These are phyloP conservation scores for Cassiopea andromeda DNA, from an alignment of 30 jellyfish, hydroid and myxozoan species.

Conservation along the genomic window DNA sequence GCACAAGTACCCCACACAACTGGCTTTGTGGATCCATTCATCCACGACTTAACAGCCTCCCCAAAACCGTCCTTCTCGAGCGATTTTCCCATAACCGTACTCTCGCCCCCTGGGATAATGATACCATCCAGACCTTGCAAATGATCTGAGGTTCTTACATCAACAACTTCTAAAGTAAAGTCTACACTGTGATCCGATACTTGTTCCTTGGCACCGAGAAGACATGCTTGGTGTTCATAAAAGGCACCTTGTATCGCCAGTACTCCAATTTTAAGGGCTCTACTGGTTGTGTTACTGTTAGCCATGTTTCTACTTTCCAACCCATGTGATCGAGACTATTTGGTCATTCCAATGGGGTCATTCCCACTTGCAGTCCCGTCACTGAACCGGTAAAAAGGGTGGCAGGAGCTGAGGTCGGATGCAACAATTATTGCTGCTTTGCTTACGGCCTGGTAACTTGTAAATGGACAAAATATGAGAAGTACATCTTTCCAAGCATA, in stretches of 20 bases:
- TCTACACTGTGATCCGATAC: neutral
- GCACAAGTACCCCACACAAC: constrained; percentile 98
- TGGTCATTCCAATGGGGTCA: too few species aligned
- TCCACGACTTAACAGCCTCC: constrained; percentile 61
- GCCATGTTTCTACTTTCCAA: too few species aligned
- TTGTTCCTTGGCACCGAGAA: constrained; percentile 27
- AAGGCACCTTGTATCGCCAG: constrained; percentile 97
- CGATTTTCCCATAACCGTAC: constrained; percentile 85
- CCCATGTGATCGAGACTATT: too few species aligned
- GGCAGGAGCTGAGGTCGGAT: too few species aligned
- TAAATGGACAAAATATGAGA: too few species aligned
- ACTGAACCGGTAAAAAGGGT: too few species aligned
- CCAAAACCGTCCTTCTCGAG: constrained; percentile 69
- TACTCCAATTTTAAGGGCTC: constrained; percentile 69
- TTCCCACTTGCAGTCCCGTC: too few species aligned
- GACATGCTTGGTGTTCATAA: constrained; percentile 81
- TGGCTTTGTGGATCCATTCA: constrained; percentile 47
- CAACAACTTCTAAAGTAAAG: constrained; percentile 40
- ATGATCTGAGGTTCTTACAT: constrained; percentile 45
- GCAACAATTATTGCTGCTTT: too few species aligned
- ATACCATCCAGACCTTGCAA: constrained; percentile 77
- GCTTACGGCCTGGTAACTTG: too few species aligned
- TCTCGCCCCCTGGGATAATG: constrained; percentile 97
- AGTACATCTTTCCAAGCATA: too few species aligned
- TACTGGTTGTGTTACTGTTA: neutral